Base-by-base conservation (phyloP, 2,888 invertebrate species). In the Lasioglossum leucozonium region DNA sequence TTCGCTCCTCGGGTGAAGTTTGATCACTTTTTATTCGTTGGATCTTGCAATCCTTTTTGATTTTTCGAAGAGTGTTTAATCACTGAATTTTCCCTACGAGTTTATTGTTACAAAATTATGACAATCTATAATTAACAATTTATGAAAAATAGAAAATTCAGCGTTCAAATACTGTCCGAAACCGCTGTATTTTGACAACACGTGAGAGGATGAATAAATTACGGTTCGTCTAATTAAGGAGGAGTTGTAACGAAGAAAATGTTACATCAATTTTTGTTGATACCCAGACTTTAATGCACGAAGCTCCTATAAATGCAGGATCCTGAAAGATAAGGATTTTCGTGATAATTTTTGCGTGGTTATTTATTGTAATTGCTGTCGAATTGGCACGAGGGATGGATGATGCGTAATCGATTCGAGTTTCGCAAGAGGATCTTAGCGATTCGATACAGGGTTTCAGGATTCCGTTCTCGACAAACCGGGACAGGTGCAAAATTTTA, bases 401-500 rank as follows among this genome's bases (percentile, higher is more conserved):
- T 55, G 55, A 55, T n/a, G 55, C 55, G 22, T 55, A 55, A 55
- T 55, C 55, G 55, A 55, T 55, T n/a, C n/a, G 55, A 55, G 55
- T 55, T 26, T 65, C 44, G 55, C 30, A 18, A 62, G 62, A 62
- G n/a, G 40, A 42, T n/a, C 13, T n/a, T 8, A 67, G 11, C 67
- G 83, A 76, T 77, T 51, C 72, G 81, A 74, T 72, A 30, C 58
- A 67, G 72, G 79, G 74, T 86, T 83, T 89, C 86, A 85, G 83
- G 85, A 81, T 69, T 37, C 37, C 65, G 44, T 67, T 65, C 44
- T 44, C 71, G 75, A 44, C 44, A 42, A n/a, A 44, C 65, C 71
- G 40, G 71, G 37, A 30, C n/a, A n/a, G 71, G 71, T 65, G 84
- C 81, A 76, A 82, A 16, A 72, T 87, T 37, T 80, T 89, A 82